Evolutionary conservation across 2,113 vertebrate species (phyloP).

Genomic region (Cyprinus carpio): DNA sequence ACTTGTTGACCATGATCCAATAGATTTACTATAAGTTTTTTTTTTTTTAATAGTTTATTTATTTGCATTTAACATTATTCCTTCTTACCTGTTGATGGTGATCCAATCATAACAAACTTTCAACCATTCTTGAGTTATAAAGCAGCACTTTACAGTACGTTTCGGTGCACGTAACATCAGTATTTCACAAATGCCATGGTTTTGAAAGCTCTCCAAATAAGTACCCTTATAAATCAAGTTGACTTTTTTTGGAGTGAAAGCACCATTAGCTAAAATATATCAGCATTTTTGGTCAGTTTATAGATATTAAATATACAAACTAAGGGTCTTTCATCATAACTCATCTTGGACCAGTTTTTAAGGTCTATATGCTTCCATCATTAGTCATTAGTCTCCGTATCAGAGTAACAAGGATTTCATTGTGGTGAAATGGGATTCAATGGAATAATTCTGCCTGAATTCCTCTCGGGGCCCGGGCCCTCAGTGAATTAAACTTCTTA

Average conservation of each 20-base stretch:
- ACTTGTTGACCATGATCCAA: too few relatives aligned
- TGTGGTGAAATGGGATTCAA: conserved; percentile 74
- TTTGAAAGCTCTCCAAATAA: too few relatives aligned
- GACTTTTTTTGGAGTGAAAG: neutral
- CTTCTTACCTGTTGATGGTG: too few relatives aligned
- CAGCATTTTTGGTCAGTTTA: neutral
- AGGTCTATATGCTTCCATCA: conserved; percentile 71
- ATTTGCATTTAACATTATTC: too few relatives aligned
- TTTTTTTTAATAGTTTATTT: too few relatives aligned
- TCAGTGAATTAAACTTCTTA: conserved; percentile 80
- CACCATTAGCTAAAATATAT: neutral
- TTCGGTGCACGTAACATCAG: too few relatives aligned
- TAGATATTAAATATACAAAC: neutral
- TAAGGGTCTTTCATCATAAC: neutral
- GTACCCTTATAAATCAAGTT: neutral
- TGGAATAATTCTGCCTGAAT: conserved; percentile 77
- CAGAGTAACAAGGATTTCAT: conserved; percentile 65
- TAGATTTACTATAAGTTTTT: too few relatives aligned
- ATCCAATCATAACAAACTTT: too few relatives aligned
- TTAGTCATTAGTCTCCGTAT: conserved; percentile 70
- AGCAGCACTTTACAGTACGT: too few relatives aligned
- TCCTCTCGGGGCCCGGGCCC: conserved; percentile 72
- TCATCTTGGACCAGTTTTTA: conserved; percentile 24
- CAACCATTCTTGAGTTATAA: too few relatives aligned
- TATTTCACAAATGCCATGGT: too few relatives aligned